Base-by-base conservation (phyloP, 2,797 vertebrate genomes). In the Enteromius fasciolatus region DNA sequence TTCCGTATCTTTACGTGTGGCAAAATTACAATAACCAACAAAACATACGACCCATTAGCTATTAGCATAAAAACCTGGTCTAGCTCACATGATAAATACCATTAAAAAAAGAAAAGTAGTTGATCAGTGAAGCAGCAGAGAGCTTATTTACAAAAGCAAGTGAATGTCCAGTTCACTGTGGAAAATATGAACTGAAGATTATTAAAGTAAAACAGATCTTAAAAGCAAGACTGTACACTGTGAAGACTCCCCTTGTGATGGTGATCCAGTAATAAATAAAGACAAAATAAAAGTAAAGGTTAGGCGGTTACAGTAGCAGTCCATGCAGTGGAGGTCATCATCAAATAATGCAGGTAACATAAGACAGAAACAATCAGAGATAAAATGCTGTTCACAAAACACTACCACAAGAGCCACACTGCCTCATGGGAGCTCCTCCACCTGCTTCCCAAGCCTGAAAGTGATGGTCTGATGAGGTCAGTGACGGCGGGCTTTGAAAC, bases 361-460 rank as follows among this genome's bases (percentile, higher is more conserved):
- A 83, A 78, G 28, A 84, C 31, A 59, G 46, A 76, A 72, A 46
- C 12, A 12, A 64, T 78, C 67, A 61, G 54, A 80, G n/a, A 52
- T 50, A 76, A n/a, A 78, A 83, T 25, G 36, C 14, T 50, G 39
- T 52, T 64, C 44, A 73, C 66, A 33, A 79, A 82, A 82, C 41
- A 73, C 15, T 57, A 85, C 81, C 54, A 77, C 33, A 67, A 72
- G 57, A 79, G 25, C 72, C 78, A 17, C 66, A 64, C 61, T 69
- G 80, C 50, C 63, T 28, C 50, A 75, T 83, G 59, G 17, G 17
- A 84, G 48, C 50, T 57, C 68, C 41, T 63, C 18, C 68, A 61
- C 80, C 81, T 69, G 81, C 84, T 86, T 36, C 86, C 87, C 84
- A 31, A 84, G 75, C 50, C 85, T 76, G 83, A 33, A 83, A 9